phyloP scores from a whole-genome alignment of 2,113 vertebrate genomes.

The Eidolon helvum region DNA sequence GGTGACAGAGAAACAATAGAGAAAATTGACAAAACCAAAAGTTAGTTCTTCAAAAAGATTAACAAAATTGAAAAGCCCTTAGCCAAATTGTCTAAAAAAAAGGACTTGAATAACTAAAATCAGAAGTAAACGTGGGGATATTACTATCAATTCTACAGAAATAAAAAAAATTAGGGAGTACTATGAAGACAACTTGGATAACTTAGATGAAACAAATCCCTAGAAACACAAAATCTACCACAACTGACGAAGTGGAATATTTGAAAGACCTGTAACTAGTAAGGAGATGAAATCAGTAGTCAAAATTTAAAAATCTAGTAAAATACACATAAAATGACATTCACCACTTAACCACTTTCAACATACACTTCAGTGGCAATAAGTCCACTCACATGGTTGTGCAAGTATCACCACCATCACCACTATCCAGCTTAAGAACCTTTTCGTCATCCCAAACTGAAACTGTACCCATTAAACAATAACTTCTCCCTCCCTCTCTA shows the following conservation, averaged over 20 bases:
- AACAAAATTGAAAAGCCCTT: background rate
- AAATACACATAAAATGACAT: background rate
- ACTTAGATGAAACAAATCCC: background rate
- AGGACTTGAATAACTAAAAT: background rate
- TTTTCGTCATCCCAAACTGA: background rate
- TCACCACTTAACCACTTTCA: background rate
- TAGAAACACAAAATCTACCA: background rate
- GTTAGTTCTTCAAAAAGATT: background rate
- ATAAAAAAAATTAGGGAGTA: background rate
- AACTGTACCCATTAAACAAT: background rate
- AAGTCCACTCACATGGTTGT: background rate
- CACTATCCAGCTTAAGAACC: background rate
- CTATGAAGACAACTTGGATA: background rate
- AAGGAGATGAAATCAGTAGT: background rate
- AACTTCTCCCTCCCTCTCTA: background rate
- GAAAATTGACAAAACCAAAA: background rate
- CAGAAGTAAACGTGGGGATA: background rate
- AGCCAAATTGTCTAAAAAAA: background rate
- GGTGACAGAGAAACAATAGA: background rate
- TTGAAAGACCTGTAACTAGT: background rate
- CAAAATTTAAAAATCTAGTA: background rate
- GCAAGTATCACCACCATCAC: background rate
- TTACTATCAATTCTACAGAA: background rate
- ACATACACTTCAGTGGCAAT: background rate
- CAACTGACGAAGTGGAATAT: background rate